Conservation (phyloP, 2,113 vertebrate species). For the Irena cyanogastra region DNA sequence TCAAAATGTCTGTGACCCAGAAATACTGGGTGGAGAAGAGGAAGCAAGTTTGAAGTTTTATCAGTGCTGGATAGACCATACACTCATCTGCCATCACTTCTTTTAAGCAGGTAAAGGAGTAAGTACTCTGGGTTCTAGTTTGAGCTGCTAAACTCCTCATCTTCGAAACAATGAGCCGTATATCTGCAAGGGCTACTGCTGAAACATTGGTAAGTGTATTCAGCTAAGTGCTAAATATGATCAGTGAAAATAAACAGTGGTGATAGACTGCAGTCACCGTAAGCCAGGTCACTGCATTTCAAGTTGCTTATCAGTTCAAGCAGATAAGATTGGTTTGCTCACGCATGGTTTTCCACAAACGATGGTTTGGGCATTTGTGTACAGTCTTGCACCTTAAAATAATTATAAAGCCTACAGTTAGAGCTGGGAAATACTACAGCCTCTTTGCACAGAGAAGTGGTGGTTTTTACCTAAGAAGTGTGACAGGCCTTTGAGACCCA, state of each 20-base stretch:
- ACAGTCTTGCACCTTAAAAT: neutral
- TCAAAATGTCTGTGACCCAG: neutral
- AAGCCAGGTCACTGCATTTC: neutral
- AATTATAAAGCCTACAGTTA: neutral
- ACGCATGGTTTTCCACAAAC: rapidly evolving
- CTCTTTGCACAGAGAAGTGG: neutral
- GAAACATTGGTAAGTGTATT: neutral
- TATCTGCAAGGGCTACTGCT: neutral
- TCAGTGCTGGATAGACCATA: neutral
- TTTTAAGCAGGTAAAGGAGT: neutral
- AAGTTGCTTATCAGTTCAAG: neutral
- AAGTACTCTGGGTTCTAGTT: neutral
- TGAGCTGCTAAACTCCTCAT: neutral
- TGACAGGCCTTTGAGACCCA: neutral
- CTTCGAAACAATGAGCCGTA: neutral
- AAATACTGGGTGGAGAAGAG: neutral
- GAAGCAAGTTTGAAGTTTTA: neutral
- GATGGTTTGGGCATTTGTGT: neutral
- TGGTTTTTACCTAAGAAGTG: neutral
- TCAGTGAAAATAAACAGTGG: neutral
- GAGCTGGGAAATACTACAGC: neutral
- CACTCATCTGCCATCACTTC: neutral
- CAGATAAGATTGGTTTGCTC: neutral
- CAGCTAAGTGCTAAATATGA: neutral
- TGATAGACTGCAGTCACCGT: neutral